Base-by-base conservation (phyloP, 37 sponge, comb jelly and placozoan species). In the Beroe forskalii region DNA sequence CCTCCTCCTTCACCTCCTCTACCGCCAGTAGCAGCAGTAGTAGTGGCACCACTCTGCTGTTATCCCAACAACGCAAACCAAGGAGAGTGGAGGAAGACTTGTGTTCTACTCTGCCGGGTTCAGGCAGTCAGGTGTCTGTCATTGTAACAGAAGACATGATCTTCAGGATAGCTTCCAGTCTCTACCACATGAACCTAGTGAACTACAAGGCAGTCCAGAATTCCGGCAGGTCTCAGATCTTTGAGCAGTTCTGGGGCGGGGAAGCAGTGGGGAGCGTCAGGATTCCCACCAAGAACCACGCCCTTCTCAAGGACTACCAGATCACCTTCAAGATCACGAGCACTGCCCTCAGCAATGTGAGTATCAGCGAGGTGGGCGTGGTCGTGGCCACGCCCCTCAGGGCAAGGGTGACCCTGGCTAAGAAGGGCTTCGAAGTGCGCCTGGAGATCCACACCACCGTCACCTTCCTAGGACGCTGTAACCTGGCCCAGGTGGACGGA, bases 291-390 rank as follows among this genome's bases (percentile, higher is more conserved):
- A 32, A 17, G 35, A 32, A 36, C 2, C 72, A 69, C 72, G 39
- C 27, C 37, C 33, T 69, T 19, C 38, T 69, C 33, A 69, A 69
- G 39, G 32, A 69, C 72, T 69, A 32, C 39, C 36, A 69, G 9
- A 37, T 69, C 35, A 36, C 72, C 36, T 69, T 69, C 72, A 69
- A 32, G 32, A 32, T 69, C 1, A 69, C 72, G 9, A 69, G 72
- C 72, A 69, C 72, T 35, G 4, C 38, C 19, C 37, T 37, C 19
- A 33, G 37, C 38, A 19, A 33, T 36, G 72, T 69, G 20, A 6
- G 1, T 20, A 69, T 69, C 32, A 36, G 6, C 19, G 19, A 9
- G 27, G 72, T 32, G 38, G 72, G 72, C 38, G 72, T 69, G 37
- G 72, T 3, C 2, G 72, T 69, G 27, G 12, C 1, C 72, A 14